These are phyloP conservation scores for Pardalotus punctatus DNA, from an alignment of 2,113 vertebrate species.

Conservation along the genomic window DNA sequence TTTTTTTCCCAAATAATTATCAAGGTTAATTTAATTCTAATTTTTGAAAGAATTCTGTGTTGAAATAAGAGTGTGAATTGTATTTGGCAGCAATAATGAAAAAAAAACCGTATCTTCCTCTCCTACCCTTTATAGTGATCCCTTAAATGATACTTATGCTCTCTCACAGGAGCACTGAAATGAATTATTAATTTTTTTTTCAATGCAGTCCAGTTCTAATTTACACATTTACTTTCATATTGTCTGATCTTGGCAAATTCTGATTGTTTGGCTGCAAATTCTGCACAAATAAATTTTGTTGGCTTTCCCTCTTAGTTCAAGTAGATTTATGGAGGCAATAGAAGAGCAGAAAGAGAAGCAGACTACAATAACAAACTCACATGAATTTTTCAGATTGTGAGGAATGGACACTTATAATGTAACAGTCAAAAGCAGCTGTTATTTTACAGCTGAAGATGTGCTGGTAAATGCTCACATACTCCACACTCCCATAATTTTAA, in stretches of 20 bases:
- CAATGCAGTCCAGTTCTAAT: background rate
- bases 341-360: background rate
- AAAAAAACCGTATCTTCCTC: background rate
- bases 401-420: background rate
- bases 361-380: background rate
- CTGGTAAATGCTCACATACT: background rate
- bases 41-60: conserved; percentile 16
- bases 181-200: conserved; percentile 30
- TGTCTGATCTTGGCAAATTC: background rate
- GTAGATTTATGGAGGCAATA: conserved; percentile 7
- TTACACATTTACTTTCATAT: background rate
- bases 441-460: conserved; percentile 3
- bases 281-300: background rate
- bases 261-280: conserved; percentile 20
- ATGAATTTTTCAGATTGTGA: conserved; percentile 15
- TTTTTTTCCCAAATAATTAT: background rate
- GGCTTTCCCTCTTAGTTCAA: background rate
- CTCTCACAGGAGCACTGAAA: background rate
- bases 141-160: conserved; percentile 5
- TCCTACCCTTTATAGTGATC: background rate
- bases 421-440: background rate
- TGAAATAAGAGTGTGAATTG: conserved; percentile 50
- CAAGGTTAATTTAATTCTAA: conserved; percentile 37
- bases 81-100: conserved; percentile 36
- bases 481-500: background rate